Base-by-base conservation (phyloP, 2,797 vertebrate genomes). In the Chloroceryle amazona region DNA sequence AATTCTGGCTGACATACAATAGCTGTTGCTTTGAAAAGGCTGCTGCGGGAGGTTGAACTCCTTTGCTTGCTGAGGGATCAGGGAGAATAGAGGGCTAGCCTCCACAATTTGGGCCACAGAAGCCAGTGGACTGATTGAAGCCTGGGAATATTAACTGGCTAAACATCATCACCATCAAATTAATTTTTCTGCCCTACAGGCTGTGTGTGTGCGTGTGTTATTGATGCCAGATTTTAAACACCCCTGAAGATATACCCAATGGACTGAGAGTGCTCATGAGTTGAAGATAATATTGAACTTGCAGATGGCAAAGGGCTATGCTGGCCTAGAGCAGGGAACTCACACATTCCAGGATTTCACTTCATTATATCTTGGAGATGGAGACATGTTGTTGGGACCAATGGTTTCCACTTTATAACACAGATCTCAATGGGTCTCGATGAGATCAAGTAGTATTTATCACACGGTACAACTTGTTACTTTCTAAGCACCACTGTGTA, bases 381-480 rank as follows among this genome's bases (percentile, higher is more conserved):
- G 31, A 79, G 10, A 79, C 13, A 83, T 33, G 14, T 11, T 6
- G 0, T 41, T 60, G 23, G 29, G 18, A 63, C 29, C 46, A 87
- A 11, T 13, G 10, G 1, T 51, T 88, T 16, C 21, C n/a, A 26
- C 23, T 54, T 83, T 39, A 46, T 26, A 61, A 78, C 7, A 37
- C 11, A 65, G 44, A 71, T 62, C 13, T 68, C 66, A 70, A 15
- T 44, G 28, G 10, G 10, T 83, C 42, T 81, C 74, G 6, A 39
- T 35, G 58, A 81, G 28, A 90, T 83, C 25, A 65, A 87, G 25
- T 13, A 41, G 47, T 58, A 80, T 90, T 96, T 73, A 33, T 84
- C 61, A 86, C 41, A 72, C 10, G 12, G 14, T 31, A 33, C 16
- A 79, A 16, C 1, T 4, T 11, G 2, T 61, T 70, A 33, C 14